A percentile compares a stretch with the other conserved stretches of the same genome.
Conservation (phyloP, 2,888 invertebrate genomes). For the Toxonevra muliebris region DNA sequence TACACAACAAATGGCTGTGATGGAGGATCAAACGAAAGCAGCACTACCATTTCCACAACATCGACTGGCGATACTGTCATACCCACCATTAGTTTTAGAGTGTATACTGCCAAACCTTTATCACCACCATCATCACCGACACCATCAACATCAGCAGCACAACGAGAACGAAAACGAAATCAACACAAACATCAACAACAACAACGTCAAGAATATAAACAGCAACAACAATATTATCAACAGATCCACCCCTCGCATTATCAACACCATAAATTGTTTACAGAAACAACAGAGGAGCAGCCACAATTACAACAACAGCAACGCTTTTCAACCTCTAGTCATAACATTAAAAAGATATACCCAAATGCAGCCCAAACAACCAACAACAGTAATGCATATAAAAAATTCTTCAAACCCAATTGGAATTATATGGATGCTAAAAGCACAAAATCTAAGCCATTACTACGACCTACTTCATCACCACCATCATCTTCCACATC, state of each 20-base stretch:
- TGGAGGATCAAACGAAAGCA: slow-evolving; percentile 54
- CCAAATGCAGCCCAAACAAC: slow-evolving; percentile 12
- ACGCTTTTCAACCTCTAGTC: not conserved
- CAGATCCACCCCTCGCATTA: no score
- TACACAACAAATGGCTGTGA: slow-evolving; percentile 61
- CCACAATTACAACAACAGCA: slow-evolving; percentile 13
- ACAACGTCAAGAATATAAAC: not conserved
- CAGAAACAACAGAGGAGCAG: slow-evolving; percentile 5
- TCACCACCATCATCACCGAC: slow-evolving; percentile 29
- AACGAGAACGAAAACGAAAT: slow-evolving; percentile 27
- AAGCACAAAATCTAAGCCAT: slow-evolving; percentile 35
- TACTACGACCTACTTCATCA: slow-evolving; percentile 24
- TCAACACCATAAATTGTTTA: no score
- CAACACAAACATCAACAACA: slow-evolving; percentile 22
- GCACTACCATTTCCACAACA: slow-evolving; percentile 56
- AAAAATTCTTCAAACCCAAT: not conserved
- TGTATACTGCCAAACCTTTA: slow-evolving; percentile 30
- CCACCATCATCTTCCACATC: slow-evolving; percentile 24
- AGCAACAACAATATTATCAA: slow-evolving; percentile 13
- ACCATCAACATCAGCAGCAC: slow-evolving; percentile 21
- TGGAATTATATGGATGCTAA: no score
- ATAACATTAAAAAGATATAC: slow-evolving; percentile 2
- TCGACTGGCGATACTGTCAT: slow-evolving; percentile 63
- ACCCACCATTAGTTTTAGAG: slow-evolving; percentile 44
- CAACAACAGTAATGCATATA: not conserved